Conservation (phyloP, 2,113 vertebrate species). For the Tretioscincus oriximinensis region DNA sequence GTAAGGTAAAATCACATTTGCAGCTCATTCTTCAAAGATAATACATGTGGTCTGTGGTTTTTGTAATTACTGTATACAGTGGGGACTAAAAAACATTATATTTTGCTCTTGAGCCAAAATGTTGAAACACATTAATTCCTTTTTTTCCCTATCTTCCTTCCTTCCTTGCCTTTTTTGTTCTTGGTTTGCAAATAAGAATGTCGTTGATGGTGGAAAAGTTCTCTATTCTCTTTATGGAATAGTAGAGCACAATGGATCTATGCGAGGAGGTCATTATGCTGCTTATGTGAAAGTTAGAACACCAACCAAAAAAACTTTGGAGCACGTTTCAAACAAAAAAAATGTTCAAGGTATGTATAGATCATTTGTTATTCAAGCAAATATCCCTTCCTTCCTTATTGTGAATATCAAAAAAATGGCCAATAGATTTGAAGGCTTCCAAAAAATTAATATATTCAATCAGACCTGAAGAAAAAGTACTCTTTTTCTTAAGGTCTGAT, state of each 20-base stretch:
- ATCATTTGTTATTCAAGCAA: neutral
- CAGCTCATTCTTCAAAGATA: slow-evolving; percentile 9
- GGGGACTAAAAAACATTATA: slow-evolving; percentile 26
- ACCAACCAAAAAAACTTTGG: slow-evolving; percentile 77
- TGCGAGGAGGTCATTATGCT: slow-evolving; percentile 92
- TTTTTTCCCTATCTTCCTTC: neutral
- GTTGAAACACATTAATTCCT: neutral
- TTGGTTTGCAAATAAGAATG: slow-evolving; percentile 75
- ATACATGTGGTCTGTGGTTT: slow-evolving; percentile 4
- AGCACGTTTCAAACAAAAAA: slow-evolving; percentile 73
- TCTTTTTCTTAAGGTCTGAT: slow-evolving; percentile 7
- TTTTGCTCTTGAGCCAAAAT: neutral
- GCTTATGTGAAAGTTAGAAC: slow-evolving; percentile 93
- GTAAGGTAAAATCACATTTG: slow-evolving; percentile 81
- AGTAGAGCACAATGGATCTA: slow-evolving; percentile 94
- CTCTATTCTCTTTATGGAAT: slow-evolving; percentile 94
- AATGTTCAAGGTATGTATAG: slow-evolving; percentile 80
- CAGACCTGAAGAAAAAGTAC: neutral
- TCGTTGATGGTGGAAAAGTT: slow-evolving; percentile 80
- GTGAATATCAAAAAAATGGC: no score
- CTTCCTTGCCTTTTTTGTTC: neutral
- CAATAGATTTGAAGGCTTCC: neutral
- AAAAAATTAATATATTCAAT: neutral
- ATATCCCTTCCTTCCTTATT: neutral
- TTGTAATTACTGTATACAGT: slow-evolving; percentile 1